These are phyloP conservation scores for Ericerus pela DNA, from an alignment of 1,140 invertebrate genomes.

Conservation along the genomic window DNA sequence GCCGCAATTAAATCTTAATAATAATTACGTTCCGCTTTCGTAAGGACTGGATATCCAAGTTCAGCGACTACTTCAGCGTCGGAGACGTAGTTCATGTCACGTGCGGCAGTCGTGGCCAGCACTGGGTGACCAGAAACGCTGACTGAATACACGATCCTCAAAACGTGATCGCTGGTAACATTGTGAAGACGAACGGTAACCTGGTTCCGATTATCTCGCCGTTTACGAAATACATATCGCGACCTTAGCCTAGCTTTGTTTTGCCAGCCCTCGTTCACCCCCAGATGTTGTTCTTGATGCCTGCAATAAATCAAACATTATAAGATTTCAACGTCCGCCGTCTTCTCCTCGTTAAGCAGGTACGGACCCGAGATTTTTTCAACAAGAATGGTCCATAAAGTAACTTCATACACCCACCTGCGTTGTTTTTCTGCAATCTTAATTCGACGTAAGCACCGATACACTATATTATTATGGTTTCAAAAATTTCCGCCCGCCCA, in stretches of 20 bases:
- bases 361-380: too few species aligned
- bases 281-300: slow-evolving; percentile 52
- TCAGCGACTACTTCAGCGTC: slow-evolving; percentile 54
- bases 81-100: slow-evolving; percentile 58
- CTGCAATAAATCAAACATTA: too few species aligned
- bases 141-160: slow-evolving; percentile 50
- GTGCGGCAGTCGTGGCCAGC: slow-evolving; percentile 54
- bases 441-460: too few species aligned
- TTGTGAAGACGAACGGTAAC: slow-evolving; percentile 21
- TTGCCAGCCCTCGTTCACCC: slow-evolving; percentile 32
- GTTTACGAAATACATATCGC: slow-evolving; percentile 4
- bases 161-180: slow-evolving; percentile 13
- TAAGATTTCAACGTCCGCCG: too few species aligned
- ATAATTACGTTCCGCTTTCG: slow-evolving; percentile 64
- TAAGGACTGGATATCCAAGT: slow-evolving; percentile 55
- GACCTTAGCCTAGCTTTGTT: neutral
- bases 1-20: too few species aligned
- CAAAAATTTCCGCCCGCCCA: too few species aligned
- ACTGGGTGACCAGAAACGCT: slow-evolving; percentile 58
- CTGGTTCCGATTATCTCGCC: slow-evolving; percentile 7
- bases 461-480: too few species aligned
- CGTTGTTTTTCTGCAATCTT: too few species aligned
- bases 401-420: too few species aligned
- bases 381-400: too few species aligned
- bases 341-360: too few species aligned